phyloP scores from a whole-genome alignment of 2,797 vertebrate genomes.

The Chloroceryle amazona region DNA sequence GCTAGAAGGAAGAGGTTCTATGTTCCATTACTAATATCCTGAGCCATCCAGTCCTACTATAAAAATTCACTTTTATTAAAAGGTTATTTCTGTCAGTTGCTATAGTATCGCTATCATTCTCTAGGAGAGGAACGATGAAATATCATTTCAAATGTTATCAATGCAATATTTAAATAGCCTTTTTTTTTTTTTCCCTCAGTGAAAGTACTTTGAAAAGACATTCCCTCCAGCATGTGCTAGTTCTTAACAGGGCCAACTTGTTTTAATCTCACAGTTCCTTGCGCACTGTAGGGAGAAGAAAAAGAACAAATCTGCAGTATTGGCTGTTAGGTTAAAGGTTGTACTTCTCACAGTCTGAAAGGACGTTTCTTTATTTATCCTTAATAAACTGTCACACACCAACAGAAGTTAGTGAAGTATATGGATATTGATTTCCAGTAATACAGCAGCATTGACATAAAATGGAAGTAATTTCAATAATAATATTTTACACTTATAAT shows the following conservation, averaged over 20 bases:
- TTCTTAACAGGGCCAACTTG: background rate
- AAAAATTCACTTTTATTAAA: conserved; percentile 77
- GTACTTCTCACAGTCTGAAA: background rate
- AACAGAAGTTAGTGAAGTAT: conserved; percentile 29
- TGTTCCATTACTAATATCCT: conserved; percentile 74
- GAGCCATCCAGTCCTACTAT: conserved; percentile 69
- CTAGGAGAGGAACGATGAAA: conserved; percentile 60
- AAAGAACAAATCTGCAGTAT: conserved; percentile 5
- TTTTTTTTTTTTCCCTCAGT: background rate
- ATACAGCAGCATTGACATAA: background rate
- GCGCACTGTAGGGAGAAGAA: background rate
- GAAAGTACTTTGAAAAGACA: conserved; percentile 46
- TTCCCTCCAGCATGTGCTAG: background rate
- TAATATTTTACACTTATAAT: background rate
- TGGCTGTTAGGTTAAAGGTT: background rate
- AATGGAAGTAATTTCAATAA: background rate
- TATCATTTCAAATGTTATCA: conserved; percentile 69
- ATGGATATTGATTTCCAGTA: conserved; percentile 47
- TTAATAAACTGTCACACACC: conserved; percentile 17
- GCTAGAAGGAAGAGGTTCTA: conserved; percentile 65
- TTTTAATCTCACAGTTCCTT: conserved; percentile 31
- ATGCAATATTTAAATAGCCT: conserved; percentile 64
- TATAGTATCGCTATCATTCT: conserved; percentile 72
- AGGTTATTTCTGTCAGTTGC: conserved; percentile 75
- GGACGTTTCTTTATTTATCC: conserved; percentile 8